Evolutionary conservation across 2,113 vertebrate species (phyloP).

Genomic region (Paraplagusia blochii): DNA sequence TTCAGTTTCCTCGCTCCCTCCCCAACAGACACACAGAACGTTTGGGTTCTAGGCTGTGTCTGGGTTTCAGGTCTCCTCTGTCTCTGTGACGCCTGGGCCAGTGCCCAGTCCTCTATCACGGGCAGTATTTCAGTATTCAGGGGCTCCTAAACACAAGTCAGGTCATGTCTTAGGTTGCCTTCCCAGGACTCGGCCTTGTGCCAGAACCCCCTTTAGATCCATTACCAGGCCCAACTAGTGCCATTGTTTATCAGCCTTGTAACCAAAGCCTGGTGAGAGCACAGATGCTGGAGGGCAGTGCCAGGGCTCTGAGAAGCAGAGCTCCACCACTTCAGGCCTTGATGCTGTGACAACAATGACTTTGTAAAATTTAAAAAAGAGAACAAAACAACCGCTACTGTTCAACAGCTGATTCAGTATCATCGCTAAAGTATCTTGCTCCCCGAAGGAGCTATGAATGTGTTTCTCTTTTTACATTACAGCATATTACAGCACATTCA

Average conservation of each 20-base stretch:
- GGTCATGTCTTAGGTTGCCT: conserved; percentile 48
- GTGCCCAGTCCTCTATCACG: conserved; percentile 40
- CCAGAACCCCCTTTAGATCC: conserved; percentile 70
- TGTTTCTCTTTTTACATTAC: too few relatives aligned
- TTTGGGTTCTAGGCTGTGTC: conserved; percentile 7
- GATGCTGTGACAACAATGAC: conserved; percentile 25
- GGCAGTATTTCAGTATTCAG: conserved; percentile 40
- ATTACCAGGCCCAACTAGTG: conserved; percentile 74
- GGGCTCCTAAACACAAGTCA: conserved; percentile 22
- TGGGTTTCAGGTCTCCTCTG: conserved; percentile 29
- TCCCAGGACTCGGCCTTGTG: conserved; percentile 54
- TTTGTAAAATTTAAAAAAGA: too few relatives aligned
- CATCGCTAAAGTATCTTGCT: too few relatives aligned
- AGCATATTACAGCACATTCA: too few relatives aligned
- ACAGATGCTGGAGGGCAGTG: conserved; percentile 42
- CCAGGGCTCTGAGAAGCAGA: conserved; percentile 60
- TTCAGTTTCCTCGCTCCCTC: background rate
- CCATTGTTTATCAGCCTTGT: conserved; percentile 75
- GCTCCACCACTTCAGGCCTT: conserved; percentile 27
- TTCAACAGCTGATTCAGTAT: too few relatives aligned
- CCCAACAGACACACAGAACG: conserved; percentile 7
- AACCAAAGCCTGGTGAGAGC: conserved; percentile 73
- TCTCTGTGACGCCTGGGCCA: conserved; percentile 41
- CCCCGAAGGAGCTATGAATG: too few relatives aligned
- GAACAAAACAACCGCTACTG: too few relatives aligned